Evolutionary conservation across 2,113 vertebrate species (phyloP), one percentile per base, ranked within the genome.

Genomic region (Rattus rattus): DNA sequence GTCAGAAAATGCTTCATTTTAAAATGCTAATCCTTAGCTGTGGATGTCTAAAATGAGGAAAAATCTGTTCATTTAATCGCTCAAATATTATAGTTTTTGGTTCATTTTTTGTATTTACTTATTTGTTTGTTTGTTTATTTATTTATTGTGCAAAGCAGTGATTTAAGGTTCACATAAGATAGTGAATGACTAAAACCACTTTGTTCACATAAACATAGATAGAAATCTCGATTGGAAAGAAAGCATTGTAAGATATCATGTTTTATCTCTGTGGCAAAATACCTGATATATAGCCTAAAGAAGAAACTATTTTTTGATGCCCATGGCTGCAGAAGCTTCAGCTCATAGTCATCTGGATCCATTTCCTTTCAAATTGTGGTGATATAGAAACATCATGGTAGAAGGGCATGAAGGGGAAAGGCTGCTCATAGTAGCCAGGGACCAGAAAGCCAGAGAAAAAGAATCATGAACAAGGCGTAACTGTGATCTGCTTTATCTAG

Each of bases 161-260:
- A 43, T 88, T 47, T 77, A 54, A 39, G 3, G 19, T 33, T 2
- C 26, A 75, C 24, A 33, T n/a, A 79, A 77, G 77, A 83, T 4
- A 76, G 8, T 28, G 72, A 56, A 3, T 43, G 43, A 3, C 61
- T 47, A 70, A 69, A 87, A 70, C n/a, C 8, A 52, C 7, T 17
- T 72, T 49, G 39, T 92, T 92, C 12, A 20, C 75, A 39, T 83
- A 67, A 61, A 76, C 24, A 43, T 43, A 43, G 43, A 16, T 59
- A 47, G 83, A 80, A 79, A 9, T n/a, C 54, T 73, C 54, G 22
- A 3, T 52, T 90, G 76, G 39, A 56, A 93, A 96, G 56, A 89
- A 88, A 56, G 1, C 33, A 90, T 6, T 70, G 7, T 20, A 9
- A 70, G 89, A 91, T 76, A 76, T 19, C 43, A 88, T 22, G 22